Percentiles rank a stretch among this genome's conserved stretches.
Evolutionary conservation across 1,140 invertebrate species (phyloP).

Genomic region (Lasaia peninsularis): DNA sequence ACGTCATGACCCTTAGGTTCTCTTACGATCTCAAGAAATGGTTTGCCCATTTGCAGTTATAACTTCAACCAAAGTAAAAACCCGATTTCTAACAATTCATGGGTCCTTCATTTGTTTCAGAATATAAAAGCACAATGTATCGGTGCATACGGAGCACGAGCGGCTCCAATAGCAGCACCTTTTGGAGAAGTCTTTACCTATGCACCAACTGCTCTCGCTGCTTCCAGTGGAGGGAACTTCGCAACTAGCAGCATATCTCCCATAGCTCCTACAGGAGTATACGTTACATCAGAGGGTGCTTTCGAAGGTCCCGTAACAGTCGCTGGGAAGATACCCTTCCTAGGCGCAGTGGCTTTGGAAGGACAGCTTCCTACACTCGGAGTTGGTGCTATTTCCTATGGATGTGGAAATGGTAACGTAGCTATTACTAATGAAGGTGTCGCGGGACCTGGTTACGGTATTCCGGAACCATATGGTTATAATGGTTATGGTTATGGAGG

Average conservation of each 20-base stretch:
- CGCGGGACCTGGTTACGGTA: constrained; percentile 7
- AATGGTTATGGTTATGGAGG: neutral
- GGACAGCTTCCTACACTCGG: constrained; percentile 31
- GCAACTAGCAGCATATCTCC: constrained; percentile 32
- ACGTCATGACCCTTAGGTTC: too few relatives aligned
- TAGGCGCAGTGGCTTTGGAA: constrained; percentile 39
- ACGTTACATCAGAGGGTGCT: constrained; percentile 37
- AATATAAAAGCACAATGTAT: neutral
- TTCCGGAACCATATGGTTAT: constrained; percentile 5
- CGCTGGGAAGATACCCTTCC: constrained; percentile 36
- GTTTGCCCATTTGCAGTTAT: too few relatives aligned
- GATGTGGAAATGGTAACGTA: constrained; percentile 27
- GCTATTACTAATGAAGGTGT: constrained; percentile 26
- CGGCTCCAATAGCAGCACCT: neutral
- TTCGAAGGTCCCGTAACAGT: constrained; percentile 37
- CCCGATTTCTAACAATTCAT: neutral
- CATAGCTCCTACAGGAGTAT: constrained; percentile 32
- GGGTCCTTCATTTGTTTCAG: neutral
- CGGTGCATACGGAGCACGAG: constrained; percentile 3
- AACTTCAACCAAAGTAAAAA: too few relatives aligned
- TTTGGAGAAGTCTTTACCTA: constrained; percentile 2
- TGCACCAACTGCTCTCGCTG: neutral
- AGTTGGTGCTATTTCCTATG: constrained; percentile 23
- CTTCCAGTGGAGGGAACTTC: constrained; percentile 34
- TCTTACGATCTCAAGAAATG: too few relatives aligned